phyloP scores from a whole-genome alignment of 2,113 vertebrate genomes.

The Proterorhinus semilunaris region DNA sequence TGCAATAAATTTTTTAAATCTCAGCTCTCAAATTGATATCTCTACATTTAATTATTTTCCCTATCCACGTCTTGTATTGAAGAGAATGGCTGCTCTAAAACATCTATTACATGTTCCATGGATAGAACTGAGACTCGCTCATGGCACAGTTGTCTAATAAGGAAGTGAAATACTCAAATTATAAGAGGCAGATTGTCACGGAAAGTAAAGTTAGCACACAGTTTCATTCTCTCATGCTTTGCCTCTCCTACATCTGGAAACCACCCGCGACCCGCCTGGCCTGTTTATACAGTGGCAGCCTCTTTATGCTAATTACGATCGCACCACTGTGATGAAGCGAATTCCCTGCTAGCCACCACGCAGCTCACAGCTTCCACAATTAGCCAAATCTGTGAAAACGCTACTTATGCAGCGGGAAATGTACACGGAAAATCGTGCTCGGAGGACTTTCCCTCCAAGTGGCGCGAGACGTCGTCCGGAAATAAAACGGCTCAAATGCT shows the following conservation, averaged over 20 bases:
- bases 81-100: too few relatives aligned
- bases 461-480: neutral
- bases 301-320: constrained; percentile 62
- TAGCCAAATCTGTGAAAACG: constrained; percentile 68
- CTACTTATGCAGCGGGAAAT: constrained; percentile 60
- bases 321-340: constrained; percentile 28
- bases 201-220: too few relatives aligned
- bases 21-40: too few relatives aligned
- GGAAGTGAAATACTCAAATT: too few relatives aligned
- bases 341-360: constrained; percentile 34
- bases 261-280: constrained; percentile 21
- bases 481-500: too few relatives aligned
- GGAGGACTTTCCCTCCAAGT: constrained; percentile 66
- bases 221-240: constrained; percentile 2
- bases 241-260: constrained; percentile 22
- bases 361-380: constrained; percentile 75
- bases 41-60: too few relatives aligned
- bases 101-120: too few relatives aligned
- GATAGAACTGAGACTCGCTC: too few relatives aligned
- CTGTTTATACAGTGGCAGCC: constrained; percentile 53
- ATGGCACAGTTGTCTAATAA: too few relatives aligned
- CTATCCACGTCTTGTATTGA: too few relatives aligned
- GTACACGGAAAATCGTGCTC: constrained; percentile 70
- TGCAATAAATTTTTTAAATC: too few relatives aligned
- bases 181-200: too few relatives aligned